Conservation (phyloP, 1,140 invertebrate genomes). For the Drosophila guanche region DNA sequence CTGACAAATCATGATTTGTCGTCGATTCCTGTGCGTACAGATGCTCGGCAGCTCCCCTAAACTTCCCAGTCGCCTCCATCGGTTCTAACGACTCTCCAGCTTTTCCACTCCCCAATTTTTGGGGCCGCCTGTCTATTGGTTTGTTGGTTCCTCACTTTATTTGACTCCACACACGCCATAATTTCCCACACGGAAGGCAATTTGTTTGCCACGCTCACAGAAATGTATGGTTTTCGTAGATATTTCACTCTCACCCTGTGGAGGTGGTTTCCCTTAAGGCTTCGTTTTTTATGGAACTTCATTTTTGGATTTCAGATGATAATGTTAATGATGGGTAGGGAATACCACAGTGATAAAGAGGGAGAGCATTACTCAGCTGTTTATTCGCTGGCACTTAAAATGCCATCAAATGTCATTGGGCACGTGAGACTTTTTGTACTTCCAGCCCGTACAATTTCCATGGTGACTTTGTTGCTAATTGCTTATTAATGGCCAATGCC, state of each 20-base stretch:
- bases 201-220: slow-evolving; percentile 74
- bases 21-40: slow-evolving; percentile 55
- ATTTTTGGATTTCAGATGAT: slow-evolving; percentile 48
- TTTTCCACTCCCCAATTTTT: not conserved
- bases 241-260: slow-evolving; percentile 19
- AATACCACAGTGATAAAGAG: slow-evolving; percentile 24
- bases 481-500: slow-evolving; percentile 46
- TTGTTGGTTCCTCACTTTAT: slow-evolving; percentile 30
- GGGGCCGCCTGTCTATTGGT: too few species aligned
- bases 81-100: too few species aligned
- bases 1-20: slow-evolving; percentile 73
- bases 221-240: slow-evolving; percentile 59
- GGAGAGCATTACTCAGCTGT: slow-evolving; percentile 53
- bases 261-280: slow-evolving; percentile 7
- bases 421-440: slow-evolving; percentile 51
- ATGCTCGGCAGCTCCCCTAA: not conserved
- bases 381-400: slow-evolving; percentile 69
- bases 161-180: slow-evolving; percentile 54
- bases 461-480: slow-evolving; percentile 43
- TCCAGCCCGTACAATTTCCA: slow-evolving; percentile 20
- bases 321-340: slow-evolving; percentile 60
- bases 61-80: slow-evolving; percentile 2
- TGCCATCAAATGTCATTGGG: slow-evolving; percentile 70
- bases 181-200: slow-evolving; percentile 73
- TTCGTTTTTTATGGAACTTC: slow-evolving; percentile 34